A percentile compares a stretch with the other conserved stretches of the same genome.
These are phyloP conservation scores for Bombylius discolor DNA, from an alignment of 2,888 invertebrate genomes.

Conservation along the genomic window DNA sequence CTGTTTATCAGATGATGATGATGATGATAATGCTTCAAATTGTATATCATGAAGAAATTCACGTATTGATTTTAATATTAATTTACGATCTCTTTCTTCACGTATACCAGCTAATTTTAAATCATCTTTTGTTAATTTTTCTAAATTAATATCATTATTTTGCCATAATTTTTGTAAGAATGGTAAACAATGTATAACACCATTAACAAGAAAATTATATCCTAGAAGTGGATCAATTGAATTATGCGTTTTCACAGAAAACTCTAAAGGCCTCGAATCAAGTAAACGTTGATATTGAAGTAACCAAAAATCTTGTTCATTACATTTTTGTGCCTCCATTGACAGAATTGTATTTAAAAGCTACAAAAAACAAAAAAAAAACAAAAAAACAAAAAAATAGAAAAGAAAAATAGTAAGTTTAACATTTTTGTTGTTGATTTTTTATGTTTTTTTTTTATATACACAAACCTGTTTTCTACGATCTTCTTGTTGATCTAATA, in stretches of 20 bases:
- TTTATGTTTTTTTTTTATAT: not conserved
- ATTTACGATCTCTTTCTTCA: conserved; percentile 43
- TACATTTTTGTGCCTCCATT: conserved; percentile 50
- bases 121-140: conserved; percentile 42
- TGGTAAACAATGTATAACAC: conserved; percentile 63
- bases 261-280: conserved; percentile 56
- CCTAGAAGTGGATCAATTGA: conserved; percentile 53
- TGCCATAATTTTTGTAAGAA: conserved; percentile 40
- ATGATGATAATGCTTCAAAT: not conserved
- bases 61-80: conserved; percentile 49
- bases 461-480: conserved; percentile 35
- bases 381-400: not conserved
- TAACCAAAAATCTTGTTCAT: conserved; percentile 54
- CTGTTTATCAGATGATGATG: not conserved
- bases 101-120: conserved; percentile 46
- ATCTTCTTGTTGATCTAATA: conserved; percentile 53
- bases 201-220: conserved; percentile 54
- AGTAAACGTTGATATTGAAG: conserved; percentile 71
- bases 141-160: conserved; percentile 16
- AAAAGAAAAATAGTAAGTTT: not conserved
- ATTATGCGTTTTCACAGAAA: conserved; percentile 46
- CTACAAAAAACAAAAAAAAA: conserved; percentile 30
- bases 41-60: conserved; percentile 38
- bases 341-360: conserved; percentile 53
- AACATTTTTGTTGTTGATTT: not conserved